Conservation (phyloP, 2,113 vertebrate species). For the Ailuropoda melanoleuca region DNA sequence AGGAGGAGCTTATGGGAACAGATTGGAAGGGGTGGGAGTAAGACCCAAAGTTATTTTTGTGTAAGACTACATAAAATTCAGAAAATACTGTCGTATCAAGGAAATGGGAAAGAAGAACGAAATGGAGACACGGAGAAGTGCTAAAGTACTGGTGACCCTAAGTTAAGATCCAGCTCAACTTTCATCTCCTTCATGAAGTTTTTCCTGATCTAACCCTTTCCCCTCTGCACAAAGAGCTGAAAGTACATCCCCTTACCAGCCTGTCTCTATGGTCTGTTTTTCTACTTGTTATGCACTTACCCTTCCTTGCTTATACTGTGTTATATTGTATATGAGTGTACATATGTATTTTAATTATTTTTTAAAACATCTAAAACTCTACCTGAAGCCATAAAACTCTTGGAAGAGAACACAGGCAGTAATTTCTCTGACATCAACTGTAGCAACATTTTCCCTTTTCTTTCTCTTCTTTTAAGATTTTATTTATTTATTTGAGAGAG, state of each 20-base stretch:
- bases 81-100: slow-evolving; percentile 24
- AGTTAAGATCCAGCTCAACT: background rate
- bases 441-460: background rate
- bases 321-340: background rate
- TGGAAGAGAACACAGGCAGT: background rate
- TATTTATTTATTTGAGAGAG: no score
- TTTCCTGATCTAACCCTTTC: background rate
- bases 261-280: background rate
- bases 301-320: background rate
- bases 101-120: background rate
- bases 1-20: background rate
- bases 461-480: no score
- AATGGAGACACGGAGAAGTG: background rate
- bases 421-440: background rate
- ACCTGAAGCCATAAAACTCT: background rate
- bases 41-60: slow-evolving; percentile 1
- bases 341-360: slow-evolving; percentile 48
- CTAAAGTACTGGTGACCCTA: background rate
- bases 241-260: background rate
- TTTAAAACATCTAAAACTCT: background rate
- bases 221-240: background rate
- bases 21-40: background rate
- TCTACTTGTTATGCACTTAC: background rate
- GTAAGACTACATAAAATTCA: background rate
- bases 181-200: background rate